Base-by-base conservation (phyloP, 1,140 invertebrate genomes). In the Ditylenchus dipsaci region DNA sequence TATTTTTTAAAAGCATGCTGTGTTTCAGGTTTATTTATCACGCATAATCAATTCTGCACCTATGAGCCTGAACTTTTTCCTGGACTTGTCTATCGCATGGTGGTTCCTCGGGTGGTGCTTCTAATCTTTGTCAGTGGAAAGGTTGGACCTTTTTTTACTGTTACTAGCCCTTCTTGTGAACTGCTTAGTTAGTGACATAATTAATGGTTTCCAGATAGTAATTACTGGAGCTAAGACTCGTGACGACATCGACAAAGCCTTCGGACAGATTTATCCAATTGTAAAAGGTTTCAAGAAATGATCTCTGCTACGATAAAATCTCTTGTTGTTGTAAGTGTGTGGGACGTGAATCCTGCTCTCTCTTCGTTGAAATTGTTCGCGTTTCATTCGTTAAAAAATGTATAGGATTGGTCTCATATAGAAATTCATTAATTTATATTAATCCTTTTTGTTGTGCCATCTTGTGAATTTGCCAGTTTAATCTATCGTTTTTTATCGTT, bases 231-330 rank as follows among this genome's bases (percentile, higher is more conserved):
- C 94, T 33, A 98, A 98, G 88, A 90, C 96, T 13, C 86, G 93
- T 72, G 88, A 90, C 85, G 93, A 98, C 87, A 97, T 98, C 71
- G 95, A 97, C 85, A 93, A 97, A 86, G 95, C 95, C 1, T 97
- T 98, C 87, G 92, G 97, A 83, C 96, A 95, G 84, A 98, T 98
- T 83, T 97, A 97, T 86, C 95, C 95, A 30, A 97, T 98, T 83
- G 85, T 98, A 69, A 97, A 97, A 85, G 93, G 92, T 85, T 97
- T 97, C 84, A 94, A 95, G 83, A 97, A 97, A 67, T 70, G 49
- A 63, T 53, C 33, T 53, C 49, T 26, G 49, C n/a, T 45, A 45
- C n/a, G 49, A 8, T 53, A 17, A 17, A 7, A 7, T 21, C 33
- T 38, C 11, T 38, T 38, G 33, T 38, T 38, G 33, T 38, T n/a